phyloP scores from a whole-genome alignment of 2,888 invertebrate genomes.

The Amphimallon solstitiale region DNA sequence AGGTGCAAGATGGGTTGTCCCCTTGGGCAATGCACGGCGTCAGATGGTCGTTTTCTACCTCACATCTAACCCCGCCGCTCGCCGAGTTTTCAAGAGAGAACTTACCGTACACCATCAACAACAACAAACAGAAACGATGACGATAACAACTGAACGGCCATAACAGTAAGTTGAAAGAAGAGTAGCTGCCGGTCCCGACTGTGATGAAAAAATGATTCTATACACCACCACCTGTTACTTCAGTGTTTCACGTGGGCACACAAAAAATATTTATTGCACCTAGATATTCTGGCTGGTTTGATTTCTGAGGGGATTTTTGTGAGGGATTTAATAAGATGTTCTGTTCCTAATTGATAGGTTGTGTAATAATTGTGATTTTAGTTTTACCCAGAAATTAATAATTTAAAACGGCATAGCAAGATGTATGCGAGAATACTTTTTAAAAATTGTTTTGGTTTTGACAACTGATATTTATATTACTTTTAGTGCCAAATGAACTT shows the following conservation, averaged over 20 bases:
- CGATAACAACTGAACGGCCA: neutral
- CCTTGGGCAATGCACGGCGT: slow-evolving; percentile 36
- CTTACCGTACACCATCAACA: neutral
- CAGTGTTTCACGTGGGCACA: slow-evolving; percentile 9
- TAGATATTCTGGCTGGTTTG: slow-evolving; percentile 4
- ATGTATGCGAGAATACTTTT: too few relatives aligned
- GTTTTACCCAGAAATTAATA: too few relatives aligned
- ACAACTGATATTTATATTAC: too few relatives aligned
- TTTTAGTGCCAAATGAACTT: too few relatives aligned
- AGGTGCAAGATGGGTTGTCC: slow-evolving; percentile 33
- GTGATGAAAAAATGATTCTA: slow-evolving; percentile 29
- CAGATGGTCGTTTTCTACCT: slow-evolving; percentile 34
- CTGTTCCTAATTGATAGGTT: too few relatives aligned
- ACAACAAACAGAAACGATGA: neutral
- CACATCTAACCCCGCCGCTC: neutral
- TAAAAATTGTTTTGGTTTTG: too few relatives aligned
- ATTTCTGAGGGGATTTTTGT: too few relatives aligned
- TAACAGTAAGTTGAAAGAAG: neutral
- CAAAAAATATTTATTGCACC: slow-evolving; percentile 10
- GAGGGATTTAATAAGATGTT: too few relatives aligned
- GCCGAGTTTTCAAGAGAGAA: neutral
- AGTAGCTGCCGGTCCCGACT: too few relatives aligned
- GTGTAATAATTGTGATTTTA: too few relatives aligned
- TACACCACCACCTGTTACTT: slow-evolving; percentile 33
- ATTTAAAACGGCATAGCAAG: too few relatives aligned